Evolutionary conservation across 2,113 vertebrate species (phyloP).

Genomic region (Ancistrus triradiatus): DNA sequence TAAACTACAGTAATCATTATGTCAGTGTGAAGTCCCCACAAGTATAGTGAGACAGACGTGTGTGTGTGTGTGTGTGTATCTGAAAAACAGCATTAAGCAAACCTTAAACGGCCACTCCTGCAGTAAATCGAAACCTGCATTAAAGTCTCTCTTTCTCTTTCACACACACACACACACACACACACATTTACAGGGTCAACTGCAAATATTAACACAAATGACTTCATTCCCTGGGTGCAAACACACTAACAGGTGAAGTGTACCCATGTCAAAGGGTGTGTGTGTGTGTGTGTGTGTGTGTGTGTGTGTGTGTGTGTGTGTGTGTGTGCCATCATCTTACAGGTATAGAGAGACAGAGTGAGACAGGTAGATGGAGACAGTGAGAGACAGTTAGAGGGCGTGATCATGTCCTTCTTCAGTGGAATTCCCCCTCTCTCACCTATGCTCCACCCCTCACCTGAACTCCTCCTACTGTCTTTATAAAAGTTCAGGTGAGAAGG

Average conservation of each 20-base stretch:
- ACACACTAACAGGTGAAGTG: neutral
- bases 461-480: too few species aligned
- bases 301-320: slow-evolving; percentile 8
- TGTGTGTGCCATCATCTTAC: neutral
- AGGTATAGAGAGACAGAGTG: neutral
- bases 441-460: too few species aligned
- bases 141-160: too few species aligned
- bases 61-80: slow-evolving; percentile 1
- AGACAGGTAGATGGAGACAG: neutral
- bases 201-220: slow-evolving; percentile 43
- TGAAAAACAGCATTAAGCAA: slow-evolving; percentile 19
- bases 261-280: neutral
- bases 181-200: slow-evolving; percentile 13
- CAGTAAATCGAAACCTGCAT: slow-evolving; percentile 39
- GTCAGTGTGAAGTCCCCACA: too few species aligned
- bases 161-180: slow-evolving; percentile 21
- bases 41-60: too few species aligned
- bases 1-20: neutral
- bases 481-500: too few species aligned
- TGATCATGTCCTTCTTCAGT: neutral
- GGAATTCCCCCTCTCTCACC: too few species aligned
- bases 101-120: slow-evolving; percentile 15
- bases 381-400: neutral
- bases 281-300: neutral
- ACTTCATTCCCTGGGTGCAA: slow-evolving; percentile 23